Percentiles rank a stretch among this genome's conserved stretches.
Conservation (phyloP, 1,140 invertebrate genomes). For the Caerostris darwini region DNA sequence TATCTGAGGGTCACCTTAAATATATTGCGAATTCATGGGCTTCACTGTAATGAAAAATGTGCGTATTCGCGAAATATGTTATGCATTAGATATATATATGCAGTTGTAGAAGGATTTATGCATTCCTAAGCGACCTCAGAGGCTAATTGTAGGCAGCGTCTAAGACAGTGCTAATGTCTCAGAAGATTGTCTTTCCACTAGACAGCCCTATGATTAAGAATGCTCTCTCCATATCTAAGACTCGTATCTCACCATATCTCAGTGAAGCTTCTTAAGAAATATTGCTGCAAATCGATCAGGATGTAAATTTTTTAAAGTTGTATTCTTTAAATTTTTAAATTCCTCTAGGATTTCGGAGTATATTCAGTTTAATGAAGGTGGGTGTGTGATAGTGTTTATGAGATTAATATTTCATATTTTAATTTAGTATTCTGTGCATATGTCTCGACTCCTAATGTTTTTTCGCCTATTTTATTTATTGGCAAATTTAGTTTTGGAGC, state of each 20-base stretch:
- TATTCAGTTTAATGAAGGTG: too few species aligned
- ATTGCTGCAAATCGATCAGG: background rate
- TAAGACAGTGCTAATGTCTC: background rate
- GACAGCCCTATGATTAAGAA: background rate
- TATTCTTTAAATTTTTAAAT: too few species aligned
- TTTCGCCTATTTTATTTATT: too few species aligned
- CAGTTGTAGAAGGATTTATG: background rate
- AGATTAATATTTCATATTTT: too few species aligned
- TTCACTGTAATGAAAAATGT: background rate
- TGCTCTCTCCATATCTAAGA: background rate
- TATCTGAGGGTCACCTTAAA: too few species aligned
- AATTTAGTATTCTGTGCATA: too few species aligned
- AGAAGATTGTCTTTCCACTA: background rate
- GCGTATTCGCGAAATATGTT: background rate
- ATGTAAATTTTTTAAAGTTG: background rate
- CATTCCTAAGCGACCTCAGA: background rate
- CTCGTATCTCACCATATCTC: background rate
- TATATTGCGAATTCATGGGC: too few species aligned
- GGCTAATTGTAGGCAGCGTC: background rate
- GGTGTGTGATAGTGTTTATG: too few species aligned
- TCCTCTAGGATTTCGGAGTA: too few species aligned
- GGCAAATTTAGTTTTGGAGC: too few species aligned
- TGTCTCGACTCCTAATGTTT: too few species aligned
- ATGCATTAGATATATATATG: background rate
- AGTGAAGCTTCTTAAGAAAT: background rate